Percentiles rank a stretch among this genome's conserved stretches.
Evolutionary conservation across 2,797 vertebrate genomes (phyloP).

Genomic region (Carapus acus): DNA sequence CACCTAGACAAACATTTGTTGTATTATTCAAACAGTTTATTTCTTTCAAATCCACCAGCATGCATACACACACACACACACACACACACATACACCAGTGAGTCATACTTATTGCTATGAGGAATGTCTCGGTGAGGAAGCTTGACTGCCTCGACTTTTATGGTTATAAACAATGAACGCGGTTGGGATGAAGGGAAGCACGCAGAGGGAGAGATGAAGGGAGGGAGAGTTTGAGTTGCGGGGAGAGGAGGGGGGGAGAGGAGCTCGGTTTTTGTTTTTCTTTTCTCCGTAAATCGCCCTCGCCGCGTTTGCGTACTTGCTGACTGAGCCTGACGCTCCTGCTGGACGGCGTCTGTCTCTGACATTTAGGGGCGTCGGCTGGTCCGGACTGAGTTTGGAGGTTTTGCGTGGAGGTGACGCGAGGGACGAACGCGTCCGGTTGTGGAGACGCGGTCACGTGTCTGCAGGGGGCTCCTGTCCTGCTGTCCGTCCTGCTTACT

Average conservation of each 20-base stretch:
- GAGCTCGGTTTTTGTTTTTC: no score
- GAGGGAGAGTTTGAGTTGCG: no score
- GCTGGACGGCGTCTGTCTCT: neutral
- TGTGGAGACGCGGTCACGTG: no score
- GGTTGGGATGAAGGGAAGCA: slow-evolving; percentile 16
- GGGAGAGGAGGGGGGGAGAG: no score
- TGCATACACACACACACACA: slow-evolving; percentile 23
- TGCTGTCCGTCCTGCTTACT: no score
- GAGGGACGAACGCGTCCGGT: no score
- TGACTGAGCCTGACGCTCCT: neutral
- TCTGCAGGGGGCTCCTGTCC: no score
- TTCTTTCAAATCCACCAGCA: slow-evolving; percentile 34
- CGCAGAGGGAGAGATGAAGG: slow-evolving; percentile 1
- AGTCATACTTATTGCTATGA: slow-evolving; percentile 68
- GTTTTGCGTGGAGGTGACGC: no score
- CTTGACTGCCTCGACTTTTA: slow-evolving; percentile 65
- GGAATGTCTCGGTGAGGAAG: slow-evolving; percentile 47
- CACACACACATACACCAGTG: slow-evolving; percentile 43
- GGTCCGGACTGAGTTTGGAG: no score
- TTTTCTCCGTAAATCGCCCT: no score
- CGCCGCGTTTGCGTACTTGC: slow-evolving; percentile 6
- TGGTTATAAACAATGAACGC: slow-evolving; percentile 65
- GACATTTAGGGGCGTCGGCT: no score
- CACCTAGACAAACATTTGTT: slow-evolving; percentile 2
- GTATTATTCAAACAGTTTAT: slow-evolving; percentile 44